phyloP scores from a whole-genome alignment of 2,888 invertebrate species.

The Coenonympha glycerion region DNA sequence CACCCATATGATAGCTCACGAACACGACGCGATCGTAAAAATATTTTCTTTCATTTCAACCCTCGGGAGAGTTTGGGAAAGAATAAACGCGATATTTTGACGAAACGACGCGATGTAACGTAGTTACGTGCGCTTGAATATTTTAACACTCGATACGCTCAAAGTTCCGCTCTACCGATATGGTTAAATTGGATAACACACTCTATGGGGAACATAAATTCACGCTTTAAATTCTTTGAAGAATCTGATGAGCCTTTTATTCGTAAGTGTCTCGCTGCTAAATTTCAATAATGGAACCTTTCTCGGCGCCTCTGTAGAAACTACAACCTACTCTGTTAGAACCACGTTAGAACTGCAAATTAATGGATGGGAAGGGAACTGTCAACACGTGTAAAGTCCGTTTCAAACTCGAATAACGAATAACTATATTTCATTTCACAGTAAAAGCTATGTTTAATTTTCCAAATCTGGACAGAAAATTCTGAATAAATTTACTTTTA shows the following conservation, averaged over 20 bases:
- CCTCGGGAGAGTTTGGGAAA: conserved; percentile 11
- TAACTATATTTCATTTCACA: too few species aligned
- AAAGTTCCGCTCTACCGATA: conserved; percentile 6
- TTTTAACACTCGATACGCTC: conserved; percentile 19
- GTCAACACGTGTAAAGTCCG: too few species aligned
- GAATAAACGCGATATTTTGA: conserved; percentile 21
- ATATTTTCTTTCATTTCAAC: conserved; percentile 22
- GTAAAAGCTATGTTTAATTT: too few species aligned
- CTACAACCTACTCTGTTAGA: too few species aligned
- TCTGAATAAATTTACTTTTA: too few species aligned
- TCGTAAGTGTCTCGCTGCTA: too few species aligned
- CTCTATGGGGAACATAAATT: background rate
- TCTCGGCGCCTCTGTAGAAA: too few species aligned
- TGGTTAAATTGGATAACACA: conserved; percentile 11
- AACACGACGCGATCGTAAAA: conserved; percentile 8
- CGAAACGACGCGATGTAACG: conserved; percentile 21
- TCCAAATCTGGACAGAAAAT: too few species aligned
- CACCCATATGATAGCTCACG: background rate
- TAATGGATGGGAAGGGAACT: too few species aligned
- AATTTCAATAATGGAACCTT: too few species aligned
- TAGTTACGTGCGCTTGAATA: conserved; percentile 29
- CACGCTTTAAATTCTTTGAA: background rate
- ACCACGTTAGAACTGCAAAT: too few species aligned
- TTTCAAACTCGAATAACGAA: too few species aligned
- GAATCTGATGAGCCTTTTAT: background rate